These are phyloP conservation scores for Centruroides sculpturatus DNA, from an alignment of 1,140 invertebrate species.

Conservation along the genomic window DNA sequence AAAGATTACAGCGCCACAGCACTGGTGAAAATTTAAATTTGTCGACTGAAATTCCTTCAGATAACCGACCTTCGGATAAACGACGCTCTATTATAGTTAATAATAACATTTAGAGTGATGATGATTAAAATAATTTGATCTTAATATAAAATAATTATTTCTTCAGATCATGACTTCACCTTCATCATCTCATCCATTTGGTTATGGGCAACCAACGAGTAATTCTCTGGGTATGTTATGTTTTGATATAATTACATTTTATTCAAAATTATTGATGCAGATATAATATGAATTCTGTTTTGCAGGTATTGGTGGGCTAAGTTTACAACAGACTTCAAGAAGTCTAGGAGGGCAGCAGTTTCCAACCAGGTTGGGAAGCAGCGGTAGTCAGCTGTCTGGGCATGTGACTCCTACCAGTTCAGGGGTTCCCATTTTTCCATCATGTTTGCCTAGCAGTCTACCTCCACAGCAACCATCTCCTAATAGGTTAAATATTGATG, in stretches of 20 bases:
- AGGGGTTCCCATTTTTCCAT: conserved; percentile 24
- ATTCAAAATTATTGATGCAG: background rate
- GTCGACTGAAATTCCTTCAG: no score
- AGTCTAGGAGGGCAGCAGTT: conserved; percentile 17
- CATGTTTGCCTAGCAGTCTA: conserved; percentile 19
- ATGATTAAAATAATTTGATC: no score
- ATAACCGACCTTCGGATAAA: no score
- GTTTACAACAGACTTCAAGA: conserved; percentile 15
- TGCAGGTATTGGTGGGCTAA: conserved; percentile 10
- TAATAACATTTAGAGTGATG: no score
- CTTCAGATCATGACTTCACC: conserved; percentile 3
- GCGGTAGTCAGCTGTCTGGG: conserved; percentile 18
- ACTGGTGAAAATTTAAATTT: no score
- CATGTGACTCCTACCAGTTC: conserved; percentile 30
- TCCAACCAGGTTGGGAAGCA: conserved; percentile 7
- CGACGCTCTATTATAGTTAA: no score
- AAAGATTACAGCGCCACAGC: no score
- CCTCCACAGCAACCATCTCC: conserved; percentile 28
- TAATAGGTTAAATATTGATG: conserved; percentile 22
- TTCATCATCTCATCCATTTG: conserved; percentile 15
- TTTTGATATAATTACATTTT: background rate
- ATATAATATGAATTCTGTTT: background rate
- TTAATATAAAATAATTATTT: no score
- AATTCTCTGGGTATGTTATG: conserved; percentile 6
- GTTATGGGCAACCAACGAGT: conserved; percentile 13